Evolutionary conservation across 2,888 invertebrate species (phyloP).

Genomic region (Amiota mariae): DNA sequence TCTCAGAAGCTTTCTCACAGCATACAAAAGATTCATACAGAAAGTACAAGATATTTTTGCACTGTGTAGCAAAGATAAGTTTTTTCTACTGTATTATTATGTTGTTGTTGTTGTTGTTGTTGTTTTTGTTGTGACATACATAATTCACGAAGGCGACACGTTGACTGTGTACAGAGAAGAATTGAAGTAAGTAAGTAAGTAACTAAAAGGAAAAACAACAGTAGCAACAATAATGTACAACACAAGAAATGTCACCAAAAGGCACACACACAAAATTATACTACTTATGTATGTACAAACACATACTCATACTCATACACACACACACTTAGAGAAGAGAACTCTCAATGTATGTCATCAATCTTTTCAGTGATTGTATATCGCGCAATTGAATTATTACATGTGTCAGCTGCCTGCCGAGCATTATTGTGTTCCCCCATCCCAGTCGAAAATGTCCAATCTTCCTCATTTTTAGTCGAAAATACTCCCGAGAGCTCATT

Average conservation of each 20-base stretch:
- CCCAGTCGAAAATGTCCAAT: not conserved
- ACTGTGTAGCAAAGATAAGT: constrained; percentile 10
- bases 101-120: constrained; percentile 1
- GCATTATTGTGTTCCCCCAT: not conserved
- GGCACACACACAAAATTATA: not conserved
- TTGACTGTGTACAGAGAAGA: constrained; percentile 33
- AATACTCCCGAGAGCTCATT: constrained; percentile 50
- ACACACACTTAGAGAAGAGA: constrained; percentile 44
- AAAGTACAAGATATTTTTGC: not conserved
- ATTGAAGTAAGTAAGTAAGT: not conserved
- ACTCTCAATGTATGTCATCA: constrained; percentile 59
- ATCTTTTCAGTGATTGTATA: constrained; percentile 48
- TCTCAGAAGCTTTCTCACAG: not conserved
- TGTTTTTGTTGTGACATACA: constrained; percentile 44
- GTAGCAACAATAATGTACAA: constrained; percentile 5
- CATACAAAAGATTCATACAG: not conserved
- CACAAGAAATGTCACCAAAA: constrained; percentile 20
- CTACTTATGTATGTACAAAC: not conserved
- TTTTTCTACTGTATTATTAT: not conserved
- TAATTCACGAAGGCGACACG: constrained; percentile 62
- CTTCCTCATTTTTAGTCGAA: not conserved
- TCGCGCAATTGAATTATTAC: constrained; percentile 64
- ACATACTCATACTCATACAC: constrained; percentile 39
- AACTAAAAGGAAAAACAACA: not conserved
- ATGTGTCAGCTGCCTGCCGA: constrained; percentile 44